phyloP scores from a whole-genome alignment of 1,140 invertebrate genomes.

The Dendrolimus punctatus region DNA sequence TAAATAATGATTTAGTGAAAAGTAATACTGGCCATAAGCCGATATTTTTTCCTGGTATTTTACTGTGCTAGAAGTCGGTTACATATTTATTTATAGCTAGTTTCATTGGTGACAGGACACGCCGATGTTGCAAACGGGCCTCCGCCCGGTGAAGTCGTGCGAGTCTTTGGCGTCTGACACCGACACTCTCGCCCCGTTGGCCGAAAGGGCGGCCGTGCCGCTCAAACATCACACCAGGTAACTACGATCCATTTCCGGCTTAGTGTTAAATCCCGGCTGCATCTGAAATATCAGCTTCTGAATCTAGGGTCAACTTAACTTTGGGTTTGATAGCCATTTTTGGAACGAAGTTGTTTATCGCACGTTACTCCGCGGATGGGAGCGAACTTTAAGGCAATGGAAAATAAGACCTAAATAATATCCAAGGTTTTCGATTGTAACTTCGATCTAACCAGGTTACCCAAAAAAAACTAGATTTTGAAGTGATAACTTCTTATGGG shows the following conservation, averaged over 20 bases:
- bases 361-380: no score
- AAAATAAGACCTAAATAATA: no score
- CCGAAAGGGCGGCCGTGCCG: constrained; percentile 17
- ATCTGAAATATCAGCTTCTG: neutral
- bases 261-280: neutral
- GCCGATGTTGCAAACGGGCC: constrained; percentile 8
- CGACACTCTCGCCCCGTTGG: constrained; percentile 48
- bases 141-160: constrained; percentile 57
- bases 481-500: no score
- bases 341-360: no score
- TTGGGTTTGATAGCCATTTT: no score
- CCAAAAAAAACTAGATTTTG: no score
- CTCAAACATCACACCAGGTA: constrained; percentile 59
- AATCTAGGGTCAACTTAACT: neutral
- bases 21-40: no score
- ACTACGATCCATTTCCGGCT: neutral
- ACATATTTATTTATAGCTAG: neutral
- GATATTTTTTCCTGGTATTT: no score
- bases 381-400: no score
- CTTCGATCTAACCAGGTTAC: no score
- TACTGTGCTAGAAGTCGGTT: neutral
- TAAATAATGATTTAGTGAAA: no score
- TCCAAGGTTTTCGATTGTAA: no score
- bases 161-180: constrained; percentile 58
- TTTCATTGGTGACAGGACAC: constrained; percentile 9